These are phyloP conservation scores for Xiphydria camelus DNA, from an alignment of 2,888 invertebrate genomes.

Conservation along the genomic window DNA sequence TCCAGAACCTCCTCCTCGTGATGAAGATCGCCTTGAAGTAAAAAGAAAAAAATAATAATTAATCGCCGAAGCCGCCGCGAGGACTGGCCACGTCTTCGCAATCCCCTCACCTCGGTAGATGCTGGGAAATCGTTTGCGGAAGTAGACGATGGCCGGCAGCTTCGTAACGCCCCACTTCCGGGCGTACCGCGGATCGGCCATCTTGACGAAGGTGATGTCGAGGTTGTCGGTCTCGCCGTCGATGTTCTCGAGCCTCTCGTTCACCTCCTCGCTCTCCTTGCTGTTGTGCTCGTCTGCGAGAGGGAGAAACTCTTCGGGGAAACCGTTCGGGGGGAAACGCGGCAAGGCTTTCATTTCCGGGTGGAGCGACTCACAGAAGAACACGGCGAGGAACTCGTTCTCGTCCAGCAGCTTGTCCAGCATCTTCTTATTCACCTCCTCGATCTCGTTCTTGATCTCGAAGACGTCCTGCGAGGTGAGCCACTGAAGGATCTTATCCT, in stretches of 20 bases:
- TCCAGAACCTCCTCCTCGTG: conserved; percentile 86
- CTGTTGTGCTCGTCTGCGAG: conserved; percentile 77
- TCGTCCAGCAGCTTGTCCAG: conserved; percentile 92
- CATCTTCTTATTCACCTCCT: conserved; percentile 96
- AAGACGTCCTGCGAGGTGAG: conserved; percentile 92
- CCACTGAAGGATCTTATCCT: conserved; percentile 84
- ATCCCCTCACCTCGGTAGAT: conserved; percentile 82
- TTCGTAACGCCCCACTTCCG: conserved; percentile 93
- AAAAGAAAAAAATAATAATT: background rate
- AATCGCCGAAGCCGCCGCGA: no score
- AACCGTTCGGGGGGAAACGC: no score
- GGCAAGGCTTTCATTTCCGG: background rate
- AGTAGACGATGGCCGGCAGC: conserved; percentile 88
- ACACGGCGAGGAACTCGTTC: conserved; percentile 92
- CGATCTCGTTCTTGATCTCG: conserved; percentile 94
- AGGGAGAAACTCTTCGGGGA: conserved; percentile 12
- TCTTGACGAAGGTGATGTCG: conserved; percentile 93
- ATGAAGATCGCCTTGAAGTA: conserved; percentile 71
- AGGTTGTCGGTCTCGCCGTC: conserved; percentile 94
- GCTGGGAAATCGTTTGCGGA: conserved; percentile 88
- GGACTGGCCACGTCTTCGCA: no score
- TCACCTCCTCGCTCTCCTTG: conserved; percentile 78
- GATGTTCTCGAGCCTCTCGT: conserved; percentile 87
- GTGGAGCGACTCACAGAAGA: conserved; percentile 82
- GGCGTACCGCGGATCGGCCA: conserved; percentile 89